A percentile compares a stretch with the other conserved stretches of the same genome.
Evolutionary conservation across 1,140 invertebrate genomes (phyloP).

Genomic region (Zaprionus lachaisei): DNA sequence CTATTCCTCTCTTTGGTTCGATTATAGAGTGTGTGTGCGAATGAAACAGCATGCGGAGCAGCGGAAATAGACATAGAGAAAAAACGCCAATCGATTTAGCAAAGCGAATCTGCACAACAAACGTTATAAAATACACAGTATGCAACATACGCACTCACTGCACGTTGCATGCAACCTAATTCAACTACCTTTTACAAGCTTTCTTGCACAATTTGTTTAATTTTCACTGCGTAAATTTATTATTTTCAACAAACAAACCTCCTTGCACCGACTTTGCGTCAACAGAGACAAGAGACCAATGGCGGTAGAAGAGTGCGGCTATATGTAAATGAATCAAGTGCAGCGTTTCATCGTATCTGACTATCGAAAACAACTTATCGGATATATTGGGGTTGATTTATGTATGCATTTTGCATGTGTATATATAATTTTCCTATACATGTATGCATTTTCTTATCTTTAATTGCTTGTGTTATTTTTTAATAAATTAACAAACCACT

Average conservation of each 20-base stretch:
- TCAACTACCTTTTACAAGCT: slow-evolving; percentile 20
- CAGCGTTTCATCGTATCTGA: slow-evolving; percentile 13
- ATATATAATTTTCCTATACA: not conserved
- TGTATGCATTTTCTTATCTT: slow-evolving; percentile 4
- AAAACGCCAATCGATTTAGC: slow-evolving; percentile 76
- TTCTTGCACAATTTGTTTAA: slow-evolving; percentile 22
- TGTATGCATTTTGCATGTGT: slow-evolving; percentile 3
- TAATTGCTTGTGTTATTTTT: not conserved
- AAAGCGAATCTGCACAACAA: slow-evolving; percentile 48
- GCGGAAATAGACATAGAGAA: slow-evolving; percentile 75
- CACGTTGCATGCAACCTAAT: slow-evolving; percentile 33
- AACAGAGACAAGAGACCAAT: slow-evolving; percentile 62
- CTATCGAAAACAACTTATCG: slow-evolving; percentile 8
- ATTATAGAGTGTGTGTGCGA: slow-evolving; percentile 31
- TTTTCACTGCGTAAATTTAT: slow-evolving; percentile 26
- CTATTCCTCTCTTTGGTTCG: slow-evolving; percentile 27
- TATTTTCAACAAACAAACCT: slow-evolving; percentile 50
- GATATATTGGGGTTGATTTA: slow-evolving; percentile 5
- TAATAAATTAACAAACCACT: not conserved
- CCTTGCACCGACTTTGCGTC: slow-evolving; percentile 54
- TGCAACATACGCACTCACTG: slow-evolving; percentile 51
- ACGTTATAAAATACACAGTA: slow-evolving; percentile 27
- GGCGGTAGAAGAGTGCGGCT: slow-evolving; percentile 60
- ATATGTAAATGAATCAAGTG: slow-evolving; percentile 29
- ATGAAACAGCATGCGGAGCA: slow-evolving; percentile 48